Evolutionary conservation across 2,797 vertebrate species (phyloP).

Genomic region (Siniperca undulata): DNA sequence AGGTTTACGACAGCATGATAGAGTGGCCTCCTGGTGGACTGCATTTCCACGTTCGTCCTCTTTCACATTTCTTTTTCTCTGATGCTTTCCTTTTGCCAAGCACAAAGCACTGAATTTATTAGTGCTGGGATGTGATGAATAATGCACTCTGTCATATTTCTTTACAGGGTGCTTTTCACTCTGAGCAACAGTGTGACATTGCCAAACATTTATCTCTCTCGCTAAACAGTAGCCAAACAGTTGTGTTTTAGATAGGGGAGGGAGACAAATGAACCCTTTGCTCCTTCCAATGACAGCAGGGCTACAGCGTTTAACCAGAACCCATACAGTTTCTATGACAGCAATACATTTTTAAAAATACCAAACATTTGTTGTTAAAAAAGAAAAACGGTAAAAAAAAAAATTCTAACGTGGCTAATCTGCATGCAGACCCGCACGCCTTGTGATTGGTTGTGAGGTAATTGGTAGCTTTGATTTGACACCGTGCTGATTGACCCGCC

Average conservation of each 20-base stretch:
- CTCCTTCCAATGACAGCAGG: conserved; percentile 5
- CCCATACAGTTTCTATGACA: conserved; percentile 17
- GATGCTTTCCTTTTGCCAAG: conserved; percentile 27
- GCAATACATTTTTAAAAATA: background rate
- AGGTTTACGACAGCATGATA: conserved; percentile 76
- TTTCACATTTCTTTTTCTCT: conserved; percentile 25
- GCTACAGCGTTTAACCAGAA: conserved; percentile 7
- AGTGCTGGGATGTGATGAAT: conserved; percentile 73
- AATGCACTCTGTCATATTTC: conserved; percentile 64
- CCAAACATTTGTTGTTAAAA: conserved; percentile 1
- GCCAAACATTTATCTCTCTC: conserved; percentile 63
- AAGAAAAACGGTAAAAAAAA: conserved; percentile 26
- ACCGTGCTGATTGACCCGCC: conserved; percentile 68
- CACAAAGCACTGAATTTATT: conserved; percentile 72
- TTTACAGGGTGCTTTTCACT: conserved; percentile 65
- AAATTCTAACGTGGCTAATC: conserved; percentile 43
- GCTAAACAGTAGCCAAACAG: conserved; percentile 17
- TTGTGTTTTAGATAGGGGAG: conserved; percentile 28
- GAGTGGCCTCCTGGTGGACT: conserved; percentile 67
- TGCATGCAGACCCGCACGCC: conserved; percentile 40
- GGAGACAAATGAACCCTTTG: conserved; percentile 30
- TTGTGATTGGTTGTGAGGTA: conserved; percentile 72
- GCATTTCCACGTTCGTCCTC: conserved; percentile 51
- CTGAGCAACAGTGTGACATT: conserved; percentile 61
- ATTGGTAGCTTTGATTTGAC: conserved; percentile 71